Percentiles rank a stretch among this genome's conserved stretches.
phyloP scores from a whole-genome alignment of 2,113 vertebrate genomes.

The Passer domesticus region DNA sequence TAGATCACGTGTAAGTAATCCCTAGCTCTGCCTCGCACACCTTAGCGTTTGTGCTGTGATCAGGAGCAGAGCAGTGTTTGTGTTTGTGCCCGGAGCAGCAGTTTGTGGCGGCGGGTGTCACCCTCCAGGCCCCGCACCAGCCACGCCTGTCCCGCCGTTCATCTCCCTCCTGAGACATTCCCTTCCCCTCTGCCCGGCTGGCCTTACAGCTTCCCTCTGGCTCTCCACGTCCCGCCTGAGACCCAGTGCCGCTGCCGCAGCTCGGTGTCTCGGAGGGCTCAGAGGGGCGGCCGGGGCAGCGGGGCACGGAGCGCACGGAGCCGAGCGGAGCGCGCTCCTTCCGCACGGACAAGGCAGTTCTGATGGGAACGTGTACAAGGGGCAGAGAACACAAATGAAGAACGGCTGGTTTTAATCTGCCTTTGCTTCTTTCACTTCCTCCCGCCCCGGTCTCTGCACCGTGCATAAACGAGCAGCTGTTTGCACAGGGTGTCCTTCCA shows the following conservation, averaged over 20 bases:
- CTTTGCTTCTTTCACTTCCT: background rate
- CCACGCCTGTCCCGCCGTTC: background rate
- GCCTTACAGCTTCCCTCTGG: background rate
- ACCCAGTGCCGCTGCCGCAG: accelerated
- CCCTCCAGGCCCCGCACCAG: accelerated
- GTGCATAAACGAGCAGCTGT: accelerated
- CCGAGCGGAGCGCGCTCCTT: background rate
- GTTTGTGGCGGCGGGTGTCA: accelerated
- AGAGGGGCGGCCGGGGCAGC: background rate
- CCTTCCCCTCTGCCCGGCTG: background rate
- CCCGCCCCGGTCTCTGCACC: accelerated
- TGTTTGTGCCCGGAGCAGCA: accelerated
- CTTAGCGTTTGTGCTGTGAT: background rate
- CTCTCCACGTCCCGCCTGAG: accelerated
- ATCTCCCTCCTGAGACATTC: too few species aligned
- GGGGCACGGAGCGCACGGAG: accelerated
- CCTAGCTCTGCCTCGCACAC: too few species aligned
- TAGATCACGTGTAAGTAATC: accelerated
- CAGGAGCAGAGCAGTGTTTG: background rate
- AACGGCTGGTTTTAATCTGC: too few species aligned
- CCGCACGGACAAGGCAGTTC: accelerated
- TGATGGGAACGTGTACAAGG: background rate
- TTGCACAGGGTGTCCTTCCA: too few species aligned
- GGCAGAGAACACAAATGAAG: accelerated
- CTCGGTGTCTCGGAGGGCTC: too few species aligned